A percentile compares a stretch with the other conserved stretches of the same genome.
These are phyloP conservation scores for Prunella fulvescens DNA, from an alignment of 2,113 vertebrate genomes.

Conservation along the genomic window DNA sequence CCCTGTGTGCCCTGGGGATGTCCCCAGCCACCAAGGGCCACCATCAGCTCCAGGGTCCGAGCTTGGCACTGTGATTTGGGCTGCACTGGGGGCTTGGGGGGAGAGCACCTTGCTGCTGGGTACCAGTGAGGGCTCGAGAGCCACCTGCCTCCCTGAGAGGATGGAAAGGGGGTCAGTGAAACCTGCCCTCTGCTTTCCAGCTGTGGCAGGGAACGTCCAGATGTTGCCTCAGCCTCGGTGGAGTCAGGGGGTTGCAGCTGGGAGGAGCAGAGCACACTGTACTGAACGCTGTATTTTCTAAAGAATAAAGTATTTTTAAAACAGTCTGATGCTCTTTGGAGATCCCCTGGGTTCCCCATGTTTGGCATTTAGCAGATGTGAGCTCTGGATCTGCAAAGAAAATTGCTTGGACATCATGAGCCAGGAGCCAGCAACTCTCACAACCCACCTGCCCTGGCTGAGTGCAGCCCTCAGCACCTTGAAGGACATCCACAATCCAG, in stretches of 20 bases:
- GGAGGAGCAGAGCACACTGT: constrained; percentile 50
- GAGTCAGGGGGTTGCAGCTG: not conserved
- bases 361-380: not conserved
- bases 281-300: constrained; percentile 68
- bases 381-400: not conserved
- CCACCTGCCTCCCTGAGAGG: not conserved
- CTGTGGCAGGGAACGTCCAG: not conserved
- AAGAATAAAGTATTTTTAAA: constrained; percentile 71
- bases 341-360: not conserved
- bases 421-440: not conserved
- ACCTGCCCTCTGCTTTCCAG: not conserved
- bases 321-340: not conserved
- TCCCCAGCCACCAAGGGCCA: not conserved
- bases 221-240: not conserved
- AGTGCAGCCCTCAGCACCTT: not conserved
- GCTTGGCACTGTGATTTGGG: not conserved
- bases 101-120: constrained; percentile 38
- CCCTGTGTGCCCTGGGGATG: rapidly evolving
- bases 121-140: not conserved
- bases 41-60: rapidly evolving
- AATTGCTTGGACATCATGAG: rapidly evolving
- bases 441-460: not conserved
- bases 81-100: not conserved
- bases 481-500: not conserved
- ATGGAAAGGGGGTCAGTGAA: not conserved